Evolutionary conservation across 1,140 invertebrate genomes (phyloP), one percentile per base, ranked within the genome.

Genomic region (Coelopa frigida): DNA sequence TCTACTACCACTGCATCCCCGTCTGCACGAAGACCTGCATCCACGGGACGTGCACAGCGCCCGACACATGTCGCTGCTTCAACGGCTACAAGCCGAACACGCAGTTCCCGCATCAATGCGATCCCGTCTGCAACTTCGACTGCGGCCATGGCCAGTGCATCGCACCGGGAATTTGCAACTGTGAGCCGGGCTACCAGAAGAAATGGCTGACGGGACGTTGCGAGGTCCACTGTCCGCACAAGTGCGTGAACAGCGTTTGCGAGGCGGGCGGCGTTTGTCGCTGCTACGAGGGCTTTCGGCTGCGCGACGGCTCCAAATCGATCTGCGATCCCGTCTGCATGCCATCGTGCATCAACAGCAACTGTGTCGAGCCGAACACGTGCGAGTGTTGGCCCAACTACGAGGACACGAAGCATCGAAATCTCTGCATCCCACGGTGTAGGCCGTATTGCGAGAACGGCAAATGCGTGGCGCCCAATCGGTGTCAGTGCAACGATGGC

Each of bases 321-420:
- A 72, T 53, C 5, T 77, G 76, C 46, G 59, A 64, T 52, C 72
- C 75, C 1, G 48, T 58, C 5, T 78, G 76, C 48, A 35, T 53
- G 1, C 58, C 68, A 14, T 29, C 21, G 7, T 76, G 75, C 54
- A 46, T 49, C 0, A 68, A 73, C 29, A 75, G 75, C 10, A 70
- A 70, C 20, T 80, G 78, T 46, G 57, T 72, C 0, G 73, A 72
- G 20, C 75, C 76, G 3, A 61, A 68, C 39, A 52, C 38, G 17
- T 68, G 64, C 42, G 49, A 59, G 12, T 68, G 64, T 26, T 54
- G 31, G 21, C 14, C 26, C 0, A 64, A 64, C 22, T 68, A 53
- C 24, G 61, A 65, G 53, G 57, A 65, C n/a, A 68, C 61, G 15
- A 55, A 47, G 27, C 22, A 53, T n/a, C 27, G 37, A 1, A 55